Evolutionary conservation across 2,113 vertebrate species (phyloP).

Genomic region (Ceuthmochares aereus): DNA sequence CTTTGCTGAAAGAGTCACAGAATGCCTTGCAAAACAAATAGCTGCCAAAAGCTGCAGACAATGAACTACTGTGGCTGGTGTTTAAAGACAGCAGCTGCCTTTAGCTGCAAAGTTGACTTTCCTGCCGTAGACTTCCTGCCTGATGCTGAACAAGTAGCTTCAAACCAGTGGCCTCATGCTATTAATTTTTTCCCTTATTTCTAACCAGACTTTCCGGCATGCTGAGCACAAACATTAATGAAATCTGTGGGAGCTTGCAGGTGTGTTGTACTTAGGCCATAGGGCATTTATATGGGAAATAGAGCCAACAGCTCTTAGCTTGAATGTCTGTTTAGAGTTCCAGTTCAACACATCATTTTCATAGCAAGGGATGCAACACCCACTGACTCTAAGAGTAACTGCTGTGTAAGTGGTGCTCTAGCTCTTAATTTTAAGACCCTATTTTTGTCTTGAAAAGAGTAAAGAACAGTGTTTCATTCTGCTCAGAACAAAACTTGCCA

Average conservation of each 20-base stretch:
- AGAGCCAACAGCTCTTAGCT: neutral
- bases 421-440: neutral
- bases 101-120: neutral
- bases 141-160: neutral
- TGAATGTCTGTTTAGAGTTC: neutral
- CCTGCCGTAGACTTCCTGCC: constrained; percentile 4
- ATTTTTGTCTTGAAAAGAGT: neutral
- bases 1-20: neutral
- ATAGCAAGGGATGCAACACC: neutral
- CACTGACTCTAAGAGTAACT: neutral
- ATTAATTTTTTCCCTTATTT: constrained; percentile 26
- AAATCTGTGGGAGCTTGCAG: constrained; percentile 31
- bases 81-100: neutral
- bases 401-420: neutral
- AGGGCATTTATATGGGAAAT: constrained; percentile 15
- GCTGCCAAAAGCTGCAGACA: neutral
- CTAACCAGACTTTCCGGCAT: neutral
- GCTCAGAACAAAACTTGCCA: neutral
- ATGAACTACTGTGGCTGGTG: neutral
- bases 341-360: neutral
- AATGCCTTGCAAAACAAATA: neutral
- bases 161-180: neutral
- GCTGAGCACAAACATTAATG: neutral
- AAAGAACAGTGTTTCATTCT: neutral
- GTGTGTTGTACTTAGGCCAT: neutral